Base-by-base conservation (phyloP, 2,888 invertebrate genomes). In the Epinotia bilunana region DNA sequence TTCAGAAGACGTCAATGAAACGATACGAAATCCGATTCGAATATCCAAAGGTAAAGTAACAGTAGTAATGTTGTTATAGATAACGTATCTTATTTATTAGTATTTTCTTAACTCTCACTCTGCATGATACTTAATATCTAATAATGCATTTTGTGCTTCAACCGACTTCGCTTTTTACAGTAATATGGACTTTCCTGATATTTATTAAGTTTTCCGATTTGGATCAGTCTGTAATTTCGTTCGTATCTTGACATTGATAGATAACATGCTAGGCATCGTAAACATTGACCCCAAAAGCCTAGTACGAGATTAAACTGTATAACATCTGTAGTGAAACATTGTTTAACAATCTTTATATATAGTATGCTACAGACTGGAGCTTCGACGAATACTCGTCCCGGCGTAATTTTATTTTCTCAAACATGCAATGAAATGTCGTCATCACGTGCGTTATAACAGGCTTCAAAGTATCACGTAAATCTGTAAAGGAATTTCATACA, bases 71-170 rank as follows among this genome's bases (percentile, higher is more conserved):
- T 58, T 68, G 12, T 70, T 20, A 49, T 63, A 64, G 63, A 69
- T 28, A 62, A 49, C 61, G 28, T 71, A 77, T 76, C 57, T 67
- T 73, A 73, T 70, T 67, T 73, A 73, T 70, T 74, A 74, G 74
- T 78, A 74, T 72, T 83, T 76, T 78, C 77, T 79, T 81, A 81
- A 78, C 83, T 84, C 81, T 83, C 80, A 83, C 85, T 86, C 81
- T 87, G 88, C 88, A 88, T 88, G 88, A 77, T 81, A 67, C 62
- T 80, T 83, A 53, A 82, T 79, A 78, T 80, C 80, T 70, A 70
- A 62, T 70, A 74, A 70, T 80, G 84, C 85, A 85, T 84, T 82
- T 80, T 83, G 80, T 80, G 86, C 86, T 86, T 86, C 71, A 55
- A 70, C 20, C 64, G 53, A 80, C 80, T 82, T 80, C 83, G 86